Conservation (phyloP, 2,888 invertebrate genomes). For the Drosophila ustulata region DNA sequence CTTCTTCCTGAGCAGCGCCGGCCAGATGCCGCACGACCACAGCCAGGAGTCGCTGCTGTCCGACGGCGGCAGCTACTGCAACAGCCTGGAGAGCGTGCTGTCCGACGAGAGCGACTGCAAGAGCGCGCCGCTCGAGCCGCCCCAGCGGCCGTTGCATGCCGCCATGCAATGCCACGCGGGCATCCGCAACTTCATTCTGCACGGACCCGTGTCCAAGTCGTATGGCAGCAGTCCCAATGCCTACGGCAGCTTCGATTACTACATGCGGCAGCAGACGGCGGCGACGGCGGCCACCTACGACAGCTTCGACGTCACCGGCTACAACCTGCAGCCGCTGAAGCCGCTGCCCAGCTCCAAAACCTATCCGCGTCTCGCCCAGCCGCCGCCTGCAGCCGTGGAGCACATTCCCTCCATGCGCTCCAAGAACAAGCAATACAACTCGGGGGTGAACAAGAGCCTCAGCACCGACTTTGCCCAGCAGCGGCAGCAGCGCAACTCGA, state of each 20-base stretch:
- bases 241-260: slow-evolving; percentile 86
- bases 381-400: slow-evolving; percentile 51
- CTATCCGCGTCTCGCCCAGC: slow-evolving; percentile 77
- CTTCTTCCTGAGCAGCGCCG: slow-evolving; percentile 90
- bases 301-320: slow-evolving; percentile 85
- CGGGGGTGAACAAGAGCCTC: slow-evolving; percentile 83
- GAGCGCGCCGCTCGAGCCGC: slow-evolving; percentile 90
- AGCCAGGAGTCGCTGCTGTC: slow-evolving; percentile 93
- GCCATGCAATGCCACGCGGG: slow-evolving; percentile 80
- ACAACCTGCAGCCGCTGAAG: slow-evolving; percentile 77
- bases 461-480: slow-evolving; percentile 85
- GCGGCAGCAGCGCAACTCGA: slow-evolving; percentile 80
- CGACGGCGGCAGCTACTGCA: slow-evolving; percentile 89
- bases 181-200: slow-evolving; percentile 81
- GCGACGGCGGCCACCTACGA: slow-evolving; percentile 65
- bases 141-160: slow-evolving; percentile 46
- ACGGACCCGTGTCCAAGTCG: slow-evolving; percentile 87
- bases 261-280: slow-evolving; percentile 84
- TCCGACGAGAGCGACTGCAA: slow-evolving; percentile 93
- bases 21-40: slow-evolving; percentile 86
- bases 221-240: slow-evolving; percentile 89
- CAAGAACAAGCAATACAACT: slow-evolving; percentile 84
- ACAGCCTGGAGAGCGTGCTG: slow-evolving; percentile 92
- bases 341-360: slow-evolving; percentile 82
- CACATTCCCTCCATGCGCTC: slow-evolving; percentile 83